These are phyloP conservation scores for Nephrotoma flavescens DNA, from an alignment of 2,888 invertebrate species.

Conservation along the genomic window DNA sequence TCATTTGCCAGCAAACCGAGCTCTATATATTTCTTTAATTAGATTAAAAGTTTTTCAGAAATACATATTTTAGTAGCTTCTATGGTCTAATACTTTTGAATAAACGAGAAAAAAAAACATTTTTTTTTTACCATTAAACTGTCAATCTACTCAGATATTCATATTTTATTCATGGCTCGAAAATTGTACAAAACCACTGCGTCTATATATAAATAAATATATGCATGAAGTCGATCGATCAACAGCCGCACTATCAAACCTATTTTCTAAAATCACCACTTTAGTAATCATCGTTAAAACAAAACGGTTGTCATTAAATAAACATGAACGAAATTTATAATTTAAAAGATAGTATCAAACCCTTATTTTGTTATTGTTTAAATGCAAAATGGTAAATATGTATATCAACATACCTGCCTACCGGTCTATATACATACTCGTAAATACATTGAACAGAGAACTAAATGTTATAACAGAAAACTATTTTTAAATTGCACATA, in stretches of 20 bases:
- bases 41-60: background rate
- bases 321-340: background rate
- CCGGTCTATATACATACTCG: background rate
- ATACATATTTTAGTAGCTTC: background rate
- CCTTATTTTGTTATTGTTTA: background rate
- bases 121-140: background rate
- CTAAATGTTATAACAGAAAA: background rate
- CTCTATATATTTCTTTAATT: background rate
- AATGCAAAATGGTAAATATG: background rate
- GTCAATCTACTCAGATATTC: background rate
- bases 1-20: background rate
- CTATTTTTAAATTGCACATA: background rate
- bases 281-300: background rate
- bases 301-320: background rate
- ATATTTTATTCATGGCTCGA: background rate
- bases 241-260: background rate
- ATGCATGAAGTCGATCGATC: background rate
- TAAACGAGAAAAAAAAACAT: too few species aligned
- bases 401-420: background rate
- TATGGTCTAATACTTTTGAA: background rate
- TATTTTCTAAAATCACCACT: background rate
- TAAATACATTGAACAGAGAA: background rate
- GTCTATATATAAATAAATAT: background rate
- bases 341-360: background rate
- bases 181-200: background rate